phyloP scores from a whole-genome alignment of 23 tunicate genomes.

The Diplosoma virens region DNA sequence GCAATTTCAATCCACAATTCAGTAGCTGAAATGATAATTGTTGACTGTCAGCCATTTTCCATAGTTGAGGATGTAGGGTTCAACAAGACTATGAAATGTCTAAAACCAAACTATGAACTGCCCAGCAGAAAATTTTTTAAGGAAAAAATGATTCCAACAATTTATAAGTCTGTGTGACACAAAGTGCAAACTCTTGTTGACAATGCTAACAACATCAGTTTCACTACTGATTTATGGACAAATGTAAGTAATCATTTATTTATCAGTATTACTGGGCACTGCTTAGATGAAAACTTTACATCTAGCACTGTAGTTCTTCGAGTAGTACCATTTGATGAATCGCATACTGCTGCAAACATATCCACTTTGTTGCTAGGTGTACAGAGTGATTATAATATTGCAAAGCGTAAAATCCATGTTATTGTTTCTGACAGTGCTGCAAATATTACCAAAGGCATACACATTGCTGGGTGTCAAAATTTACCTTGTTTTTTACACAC shows the following conservation, averaged over 20 bases:
- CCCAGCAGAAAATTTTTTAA: slow-evolving; percentile 20
- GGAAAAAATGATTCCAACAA: neutral
- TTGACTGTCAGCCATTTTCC: slow-evolving; percentile 33
- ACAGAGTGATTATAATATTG: slow-evolving; percentile 6
- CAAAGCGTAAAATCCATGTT: neutral
- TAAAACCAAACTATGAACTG: slow-evolving; percentile 21
- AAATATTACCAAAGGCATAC: slow-evolving; percentile 22
- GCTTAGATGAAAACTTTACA: slow-evolving; percentile 10
- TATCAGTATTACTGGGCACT: slow-evolving; percentile 26
- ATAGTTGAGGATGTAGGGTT: slow-evolving; percentile 29
- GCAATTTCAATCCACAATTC: neutral
- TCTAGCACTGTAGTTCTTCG: slow-evolving; percentile 5
- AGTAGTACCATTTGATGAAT: slow-evolving; percentile 4
- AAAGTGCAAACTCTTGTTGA: slow-evolving; percentile 12
- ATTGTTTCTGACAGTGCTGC: slow-evolving; percentile 27
- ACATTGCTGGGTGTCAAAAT: neutral
- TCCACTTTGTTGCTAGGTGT: slow-evolving; percentile 7
- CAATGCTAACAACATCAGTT: slow-evolving; percentile 25
- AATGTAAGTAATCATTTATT: slow-evolving; percentile 11
- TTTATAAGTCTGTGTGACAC: neutral
- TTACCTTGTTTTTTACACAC: slow-evolving; percentile 17
- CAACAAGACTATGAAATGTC: neutral
- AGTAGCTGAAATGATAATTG: slow-evolving; percentile 23
- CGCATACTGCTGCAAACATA: slow-evolving; percentile 32
- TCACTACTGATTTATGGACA: slow-evolving; percentile 42